phyloP scores from a whole-genome alignment of 2,888 invertebrate genomes.

The Sinotaia quadrata region DNA sequence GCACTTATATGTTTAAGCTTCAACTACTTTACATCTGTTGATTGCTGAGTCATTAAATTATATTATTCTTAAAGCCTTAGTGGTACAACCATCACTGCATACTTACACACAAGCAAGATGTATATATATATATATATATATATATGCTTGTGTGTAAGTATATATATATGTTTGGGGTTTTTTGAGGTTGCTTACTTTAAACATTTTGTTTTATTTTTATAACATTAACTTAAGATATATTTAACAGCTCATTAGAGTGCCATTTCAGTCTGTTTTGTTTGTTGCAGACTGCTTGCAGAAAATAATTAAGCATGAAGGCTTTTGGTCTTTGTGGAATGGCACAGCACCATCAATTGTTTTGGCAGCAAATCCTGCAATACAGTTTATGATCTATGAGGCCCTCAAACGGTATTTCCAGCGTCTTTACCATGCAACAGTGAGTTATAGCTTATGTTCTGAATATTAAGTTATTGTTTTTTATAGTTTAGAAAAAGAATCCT shows the following conservation, averaged over 20 bases:
- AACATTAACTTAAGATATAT: too few relatives aligned
- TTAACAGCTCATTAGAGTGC: too few relatives aligned
- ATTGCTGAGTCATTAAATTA: too few relatives aligned
- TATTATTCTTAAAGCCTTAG: too few relatives aligned
- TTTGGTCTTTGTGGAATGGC: constrained; percentile 86
- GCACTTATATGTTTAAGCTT: too few relatives aligned
- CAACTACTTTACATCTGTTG: too few relatives aligned
- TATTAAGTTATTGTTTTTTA: too few relatives aligned
- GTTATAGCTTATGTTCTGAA: not conserved
- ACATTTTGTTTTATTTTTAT: not conserved
- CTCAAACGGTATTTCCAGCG: constrained; percentile 81
- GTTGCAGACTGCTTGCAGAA: constrained; percentile 79
- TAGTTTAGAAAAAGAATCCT: too few relatives aligned
- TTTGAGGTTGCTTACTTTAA: not conserved
- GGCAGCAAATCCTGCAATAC: constrained; percentile 90
- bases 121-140: too few relatives aligned
- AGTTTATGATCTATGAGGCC: constrained; percentile 92
- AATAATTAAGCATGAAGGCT: constrained; percentile 83
- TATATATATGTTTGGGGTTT: not conserved
- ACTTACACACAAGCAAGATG: too few relatives aligned
- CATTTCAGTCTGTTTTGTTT: too few relatives aligned
- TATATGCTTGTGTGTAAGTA: constrained; percentile 3
- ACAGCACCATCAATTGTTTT: constrained; percentile 87
- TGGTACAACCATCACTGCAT: too few relatives aligned
- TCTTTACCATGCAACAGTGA: constrained; percentile 21